These are phyloP conservation scores for Siniperca chuatsi DNA, from an alignment of 2,113 vertebrate species.

Conservation along the genomic window DNA sequence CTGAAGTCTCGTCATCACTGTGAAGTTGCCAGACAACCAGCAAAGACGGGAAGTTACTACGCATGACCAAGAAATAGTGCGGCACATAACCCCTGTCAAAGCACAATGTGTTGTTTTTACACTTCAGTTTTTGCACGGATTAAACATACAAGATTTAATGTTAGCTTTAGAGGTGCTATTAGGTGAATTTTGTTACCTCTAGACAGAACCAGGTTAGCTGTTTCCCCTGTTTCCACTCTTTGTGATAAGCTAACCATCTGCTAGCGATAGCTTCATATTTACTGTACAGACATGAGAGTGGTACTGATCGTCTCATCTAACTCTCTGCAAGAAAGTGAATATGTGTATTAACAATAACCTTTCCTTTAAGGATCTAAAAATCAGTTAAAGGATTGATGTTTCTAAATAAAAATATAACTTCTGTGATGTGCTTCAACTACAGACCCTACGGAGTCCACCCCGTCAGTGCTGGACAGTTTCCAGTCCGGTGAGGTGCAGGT, in stretches of 20 bases:
- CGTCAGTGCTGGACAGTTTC: slow-evolving; percentile 95
- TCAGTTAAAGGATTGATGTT: neutral
- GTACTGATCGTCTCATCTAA: neutral
- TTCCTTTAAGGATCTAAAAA: neutral
- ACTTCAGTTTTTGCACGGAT: neutral
- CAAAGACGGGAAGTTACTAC: slow-evolving; percentile 1
- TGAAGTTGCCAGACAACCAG: neutral
- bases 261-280: neutral
- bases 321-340: neutral
- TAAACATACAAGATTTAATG: neutral
- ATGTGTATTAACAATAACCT: no score
- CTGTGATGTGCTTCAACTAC: slow-evolving; percentile 31
- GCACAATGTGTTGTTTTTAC: no score
- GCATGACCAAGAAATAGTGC: neutral
- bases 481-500: slow-evolving; percentile 92
- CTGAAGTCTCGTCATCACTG: neutral
- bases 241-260: neutral
- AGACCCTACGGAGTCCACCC: slow-evolving; percentile 96
- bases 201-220: neutral
- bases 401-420: neutral
- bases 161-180: neutral
- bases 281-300: neutral
- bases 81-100: neutral
- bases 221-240: neutral
- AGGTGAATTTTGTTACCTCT: neutral